These are phyloP conservation scores for Nettapus auritus DNA, from an alignment of 2,113 vertebrate species.

Conservation along the genomic window DNA sequence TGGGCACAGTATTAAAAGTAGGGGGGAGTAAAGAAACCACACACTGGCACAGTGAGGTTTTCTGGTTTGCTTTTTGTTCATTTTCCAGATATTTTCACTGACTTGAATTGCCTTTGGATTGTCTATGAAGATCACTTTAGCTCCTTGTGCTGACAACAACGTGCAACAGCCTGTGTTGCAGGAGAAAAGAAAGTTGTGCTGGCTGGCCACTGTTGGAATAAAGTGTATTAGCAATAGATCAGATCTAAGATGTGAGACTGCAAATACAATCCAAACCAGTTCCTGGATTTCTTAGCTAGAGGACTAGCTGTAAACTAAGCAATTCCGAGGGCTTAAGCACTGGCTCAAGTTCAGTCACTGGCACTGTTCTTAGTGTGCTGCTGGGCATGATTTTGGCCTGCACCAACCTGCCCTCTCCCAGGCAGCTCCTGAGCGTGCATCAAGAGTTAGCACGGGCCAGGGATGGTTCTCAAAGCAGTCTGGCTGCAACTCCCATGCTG, in stretches of 20 bases:
- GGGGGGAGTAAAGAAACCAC: background rate
- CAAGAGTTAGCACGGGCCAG: background rate
- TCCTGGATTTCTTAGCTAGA: slow-evolving; percentile 42
- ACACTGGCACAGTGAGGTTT: background rate
- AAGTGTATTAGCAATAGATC: background rate
- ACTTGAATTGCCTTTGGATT: background rate
- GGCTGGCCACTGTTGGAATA: slow-evolving; percentile 23
- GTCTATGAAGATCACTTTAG: background rate
- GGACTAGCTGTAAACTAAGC: background rate
- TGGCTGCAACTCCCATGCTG: background rate
- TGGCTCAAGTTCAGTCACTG: background rate
- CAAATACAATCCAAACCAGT: background rate
- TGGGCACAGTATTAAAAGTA: background rate
- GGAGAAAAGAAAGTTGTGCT: background rate
- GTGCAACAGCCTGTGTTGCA: background rate
- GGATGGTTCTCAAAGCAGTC: background rate
- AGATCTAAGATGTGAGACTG: slow-evolving; percentile 21
- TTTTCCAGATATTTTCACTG: background rate
- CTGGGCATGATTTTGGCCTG: slow-evolving; percentile 6
- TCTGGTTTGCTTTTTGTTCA: background rate
- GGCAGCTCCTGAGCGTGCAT: background rate
- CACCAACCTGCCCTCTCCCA: slow-evolving; percentile 37
- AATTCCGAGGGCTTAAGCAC: background rate
- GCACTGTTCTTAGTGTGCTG: background rate
- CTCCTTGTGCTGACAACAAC: background rate